A percentile compares a stretch with the other conserved stretches of the same genome.
These are phyloP conservation scores for Ochotona princeps DNA, from an alignment of 2,113 vertebrate genomes.

Conservation along the genomic window DNA sequence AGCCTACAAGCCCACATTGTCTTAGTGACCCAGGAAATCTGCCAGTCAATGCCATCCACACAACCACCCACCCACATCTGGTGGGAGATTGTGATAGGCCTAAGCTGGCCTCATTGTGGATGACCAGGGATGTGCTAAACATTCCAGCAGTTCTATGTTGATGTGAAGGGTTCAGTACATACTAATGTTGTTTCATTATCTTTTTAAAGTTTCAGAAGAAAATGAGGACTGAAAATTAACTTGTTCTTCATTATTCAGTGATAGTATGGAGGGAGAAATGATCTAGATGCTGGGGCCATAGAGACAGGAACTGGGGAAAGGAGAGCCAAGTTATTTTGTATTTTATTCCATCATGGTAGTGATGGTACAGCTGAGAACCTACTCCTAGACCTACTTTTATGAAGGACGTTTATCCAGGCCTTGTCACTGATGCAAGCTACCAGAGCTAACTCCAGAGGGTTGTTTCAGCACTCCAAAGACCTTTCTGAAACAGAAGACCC, in stretches of 20 bases:
- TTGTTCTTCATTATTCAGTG: neutral
- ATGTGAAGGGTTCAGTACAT: slow-evolving; percentile 88
- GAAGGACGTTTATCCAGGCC: neutral
- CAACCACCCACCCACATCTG: slow-evolving; percentile 85
- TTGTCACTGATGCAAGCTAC: neutral
- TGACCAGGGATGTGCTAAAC: slow-evolving; percentile 89
- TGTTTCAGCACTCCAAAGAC: neutral
- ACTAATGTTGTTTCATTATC: slow-evolving; percentile 89
- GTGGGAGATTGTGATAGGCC: slow-evolving; percentile 90
- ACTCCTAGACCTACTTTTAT: neutral
- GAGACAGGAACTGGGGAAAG: no score
- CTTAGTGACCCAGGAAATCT: slow-evolving; percentile 88
- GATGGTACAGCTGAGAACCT: neutral
- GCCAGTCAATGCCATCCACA: slow-evolving; percentile 87
- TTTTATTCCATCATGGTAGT: neutral
- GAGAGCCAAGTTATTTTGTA: neutral
- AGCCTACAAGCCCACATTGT: slow-evolving; percentile 85
- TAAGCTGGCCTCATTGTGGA: slow-evolving; percentile 87
- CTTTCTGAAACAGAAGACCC: neutral
- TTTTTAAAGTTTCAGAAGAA: slow-evolving; percentile 89
- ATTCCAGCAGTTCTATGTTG: slow-evolving; percentile 90
- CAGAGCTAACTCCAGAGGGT: neutral
- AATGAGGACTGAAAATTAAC: slow-evolving; percentile 88
- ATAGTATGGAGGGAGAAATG: neutral
- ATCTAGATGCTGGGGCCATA: neutral